These are phyloP conservation scores for Ovibos moschatus DNA, from an alignment of 2,113 vertebrate genomes.

Conservation along the genomic window DNA sequence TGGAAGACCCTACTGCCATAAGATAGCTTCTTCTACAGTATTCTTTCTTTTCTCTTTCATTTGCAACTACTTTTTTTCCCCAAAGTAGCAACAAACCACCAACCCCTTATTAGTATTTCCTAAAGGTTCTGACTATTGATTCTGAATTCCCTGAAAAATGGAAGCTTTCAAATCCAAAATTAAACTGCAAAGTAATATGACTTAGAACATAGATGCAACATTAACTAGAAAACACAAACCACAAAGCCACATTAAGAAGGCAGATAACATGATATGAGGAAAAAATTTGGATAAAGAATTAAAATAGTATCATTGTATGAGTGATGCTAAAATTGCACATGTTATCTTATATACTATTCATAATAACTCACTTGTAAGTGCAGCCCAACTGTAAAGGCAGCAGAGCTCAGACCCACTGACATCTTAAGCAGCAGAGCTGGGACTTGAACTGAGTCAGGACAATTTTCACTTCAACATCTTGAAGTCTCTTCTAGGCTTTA, in stretches of 20 bases:
- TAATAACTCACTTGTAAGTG: neutral
- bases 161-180: conserved; percentile 28
- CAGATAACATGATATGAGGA: neutral
- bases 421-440: neutral
- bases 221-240: conserved; percentile 36
- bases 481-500: neutral
- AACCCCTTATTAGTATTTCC: neutral
- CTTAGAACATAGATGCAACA: conserved; percentile 32
- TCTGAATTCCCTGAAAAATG: conserved; percentile 42
- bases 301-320: neutral
- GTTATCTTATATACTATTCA: neutral
- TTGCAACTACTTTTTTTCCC: neutral
- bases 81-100: conserved; percentile 20
- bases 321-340: neutral
- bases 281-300: neutral
- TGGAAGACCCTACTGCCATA: neutral
- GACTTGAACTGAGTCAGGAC: neutral
- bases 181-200: conserved; percentile 30
- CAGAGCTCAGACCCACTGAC: neutral
- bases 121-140: conserved; percentile 19
- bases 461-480: neutral
- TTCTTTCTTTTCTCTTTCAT: conserved; percentile 22
- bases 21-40: neutral
- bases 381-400: neutral
- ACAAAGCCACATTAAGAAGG: conserved; percentile 9